Conservation (phyloP, 2,797 vertebrate species). For the Crocidura indochinensis region DNA sequence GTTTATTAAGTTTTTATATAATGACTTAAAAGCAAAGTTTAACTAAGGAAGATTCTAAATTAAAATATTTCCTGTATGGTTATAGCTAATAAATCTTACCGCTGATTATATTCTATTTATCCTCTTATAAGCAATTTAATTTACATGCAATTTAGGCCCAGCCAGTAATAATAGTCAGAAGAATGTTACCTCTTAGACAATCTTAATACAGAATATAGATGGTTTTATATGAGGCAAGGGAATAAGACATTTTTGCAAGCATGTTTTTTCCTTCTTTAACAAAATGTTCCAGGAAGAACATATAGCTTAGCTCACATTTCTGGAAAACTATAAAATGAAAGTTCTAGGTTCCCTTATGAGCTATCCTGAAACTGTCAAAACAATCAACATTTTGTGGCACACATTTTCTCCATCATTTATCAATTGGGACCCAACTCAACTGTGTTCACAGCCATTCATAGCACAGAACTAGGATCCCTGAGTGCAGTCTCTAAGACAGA, state of each 20-base stretch:
- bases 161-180: neutral
- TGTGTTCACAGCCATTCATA: neutral
- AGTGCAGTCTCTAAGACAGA: neutral
- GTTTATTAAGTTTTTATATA: neutral
- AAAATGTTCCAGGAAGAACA: accelerated
- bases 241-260: neutral
- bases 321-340: neutral
- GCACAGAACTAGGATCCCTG: neutral
- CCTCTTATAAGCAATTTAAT: slow-evolving; percentile 10
- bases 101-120: neutral
- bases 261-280: neutral
- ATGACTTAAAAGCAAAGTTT: slow-evolving; percentile 38
- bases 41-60: slow-evolving; percentile 24
- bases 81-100: neutral
- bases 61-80: slow-evolving; percentile 21
- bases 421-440: neutral
- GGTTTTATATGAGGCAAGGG: neutral
- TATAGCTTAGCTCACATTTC: neutral
- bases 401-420: neutral
- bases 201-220: neutral
- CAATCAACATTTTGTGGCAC: neutral
- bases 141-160: neutral
- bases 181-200: neutral
- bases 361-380: accelerated
- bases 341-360: accelerated